Conservation (phyloP, 1,140 invertebrate species). For the Drosophila takahashii region DNA sequence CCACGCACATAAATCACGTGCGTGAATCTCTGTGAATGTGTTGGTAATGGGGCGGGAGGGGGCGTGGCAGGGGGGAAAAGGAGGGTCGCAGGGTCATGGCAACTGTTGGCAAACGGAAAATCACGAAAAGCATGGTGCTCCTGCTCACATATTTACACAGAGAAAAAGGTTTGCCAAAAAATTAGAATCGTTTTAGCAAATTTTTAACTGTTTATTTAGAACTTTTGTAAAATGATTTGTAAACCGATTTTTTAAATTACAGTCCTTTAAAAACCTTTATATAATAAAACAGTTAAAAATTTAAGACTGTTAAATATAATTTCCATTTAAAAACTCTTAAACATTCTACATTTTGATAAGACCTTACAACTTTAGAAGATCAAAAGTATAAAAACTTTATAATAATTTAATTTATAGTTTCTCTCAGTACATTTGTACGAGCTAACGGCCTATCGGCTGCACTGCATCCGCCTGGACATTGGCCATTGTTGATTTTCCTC, state of each 20-base stretch:
- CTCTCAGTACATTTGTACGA: constrained; percentile 21
- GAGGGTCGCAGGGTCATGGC: constrained; percentile 19
- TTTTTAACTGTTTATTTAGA: no score
- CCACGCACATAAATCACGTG: constrained; percentile 81
- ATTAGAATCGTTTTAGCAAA: no score
- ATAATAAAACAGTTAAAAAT: no score
- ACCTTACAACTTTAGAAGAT: no score
- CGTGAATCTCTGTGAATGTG: constrained; percentile 59
- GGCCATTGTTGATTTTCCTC: constrained; percentile 60
- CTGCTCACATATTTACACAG: constrained; percentile 4
- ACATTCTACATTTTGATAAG: no score
- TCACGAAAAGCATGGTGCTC: constrained; percentile 36
- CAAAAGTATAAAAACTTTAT: no score
- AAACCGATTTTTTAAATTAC: no score
- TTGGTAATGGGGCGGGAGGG: background rate
- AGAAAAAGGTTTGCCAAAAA: background rate
- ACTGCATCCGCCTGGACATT: constrained; percentile 70
- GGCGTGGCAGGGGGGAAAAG: background rate
- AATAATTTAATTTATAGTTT: no score
- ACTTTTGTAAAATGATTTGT: no score
- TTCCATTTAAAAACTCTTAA: no score
- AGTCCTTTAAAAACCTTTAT: no score
- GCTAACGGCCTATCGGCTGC: constrained; percentile 78
- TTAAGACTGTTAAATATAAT: no score
- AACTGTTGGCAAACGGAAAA: constrained; percentile 71